Percentiles rank a stretch among this genome's conserved stretches.
Evolutionary conservation across 1,140 invertebrate genomes (phyloP).

Genomic region (Battus philenor): DNA sequence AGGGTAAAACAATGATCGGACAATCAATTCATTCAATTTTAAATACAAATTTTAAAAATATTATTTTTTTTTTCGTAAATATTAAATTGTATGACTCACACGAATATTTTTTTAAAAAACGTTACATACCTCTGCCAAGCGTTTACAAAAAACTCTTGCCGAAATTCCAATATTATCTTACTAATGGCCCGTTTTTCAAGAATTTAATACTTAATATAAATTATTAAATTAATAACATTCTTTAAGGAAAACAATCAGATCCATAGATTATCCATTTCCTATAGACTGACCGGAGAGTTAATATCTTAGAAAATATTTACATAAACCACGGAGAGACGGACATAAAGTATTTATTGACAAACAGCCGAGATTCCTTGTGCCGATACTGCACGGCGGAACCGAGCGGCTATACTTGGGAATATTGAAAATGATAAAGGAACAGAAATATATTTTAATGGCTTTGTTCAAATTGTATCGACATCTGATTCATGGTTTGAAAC

Average conservation of each 20-base stretch:
- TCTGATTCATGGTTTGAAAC: neutral
- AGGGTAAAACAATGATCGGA: too few species aligned
- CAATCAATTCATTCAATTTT: too few species aligned
- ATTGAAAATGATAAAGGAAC: slow-evolving; percentile 4
- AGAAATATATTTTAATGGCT: slow-evolving; percentile 5
- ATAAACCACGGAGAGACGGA: slow-evolving; percentile 1
- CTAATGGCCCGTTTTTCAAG: too few species aligned
- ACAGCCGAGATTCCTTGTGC: neutral
- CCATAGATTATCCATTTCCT: neutral
- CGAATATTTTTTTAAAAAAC: too few species aligned
- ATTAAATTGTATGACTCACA: too few species aligned
- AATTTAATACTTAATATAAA: too few species aligned
- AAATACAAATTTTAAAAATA: too few species aligned
- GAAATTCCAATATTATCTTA: too few species aligned
- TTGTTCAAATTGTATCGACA: neutral
- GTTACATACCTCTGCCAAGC: too few species aligned
- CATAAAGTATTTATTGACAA: slow-evolving; percentile 14
- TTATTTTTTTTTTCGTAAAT: too few species aligned
- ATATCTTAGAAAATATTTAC: slow-evolving; percentile 8
- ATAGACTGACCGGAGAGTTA: neutral
- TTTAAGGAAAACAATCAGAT: neutral
- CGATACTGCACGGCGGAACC: slow-evolving; percentile 1
- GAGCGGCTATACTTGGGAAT: neutral
- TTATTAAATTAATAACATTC: too few species aligned
- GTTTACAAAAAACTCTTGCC: too few species aligned